Evolutionary conservation across 2,113 vertebrate genomes (phyloP), one percentile per base, ranked within the genome.

Genomic region (Conger conger): DNA sequence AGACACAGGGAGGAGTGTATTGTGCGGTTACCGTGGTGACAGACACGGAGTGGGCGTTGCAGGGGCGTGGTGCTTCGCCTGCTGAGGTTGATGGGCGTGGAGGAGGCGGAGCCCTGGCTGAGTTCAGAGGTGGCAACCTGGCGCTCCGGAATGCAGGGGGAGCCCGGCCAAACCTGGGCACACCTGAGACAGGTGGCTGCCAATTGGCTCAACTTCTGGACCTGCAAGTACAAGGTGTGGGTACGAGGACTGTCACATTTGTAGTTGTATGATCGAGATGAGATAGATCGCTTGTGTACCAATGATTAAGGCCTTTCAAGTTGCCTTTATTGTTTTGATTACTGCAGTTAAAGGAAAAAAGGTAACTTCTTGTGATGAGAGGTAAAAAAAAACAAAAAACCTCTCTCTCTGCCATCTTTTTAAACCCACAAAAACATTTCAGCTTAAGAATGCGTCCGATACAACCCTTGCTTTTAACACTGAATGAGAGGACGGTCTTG

Each of bases 121-220:
- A 80, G 18, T 42, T 85, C 86, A 0, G 68, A 94, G 86, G 11
- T 93, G 81, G 86, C 92, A 42, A 82, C 38, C 80, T 93, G 91
- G 94, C 80, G 87, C 15, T n/a, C 27, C 0, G 83, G 85, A 45
- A 78, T 87, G 15, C 83, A 82, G 79, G 33, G 87, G 76, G 79
- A 80, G 40, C 20, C 79, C 3, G 40, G 8, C 3, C 40, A 90
- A 79, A 82, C 78, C 38, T 89, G 88, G 90, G 35, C 76, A 0
- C 33, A 45, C 45, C 89, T 94, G 78, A 80, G 91, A 17, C 79
- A 85, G n/a, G 85, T 45, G 73, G 90, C 88, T n/a, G 85, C 80
- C 0, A 23, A 80, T 15, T 93, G 93, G 94, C 85, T 95, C 73
- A 54, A 90, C 16, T 42, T 30, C 33, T 95, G 93, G 94, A 91